Conservation (phyloP, 2,888 invertebrate genomes). For the Archips crataeganus region DNA sequence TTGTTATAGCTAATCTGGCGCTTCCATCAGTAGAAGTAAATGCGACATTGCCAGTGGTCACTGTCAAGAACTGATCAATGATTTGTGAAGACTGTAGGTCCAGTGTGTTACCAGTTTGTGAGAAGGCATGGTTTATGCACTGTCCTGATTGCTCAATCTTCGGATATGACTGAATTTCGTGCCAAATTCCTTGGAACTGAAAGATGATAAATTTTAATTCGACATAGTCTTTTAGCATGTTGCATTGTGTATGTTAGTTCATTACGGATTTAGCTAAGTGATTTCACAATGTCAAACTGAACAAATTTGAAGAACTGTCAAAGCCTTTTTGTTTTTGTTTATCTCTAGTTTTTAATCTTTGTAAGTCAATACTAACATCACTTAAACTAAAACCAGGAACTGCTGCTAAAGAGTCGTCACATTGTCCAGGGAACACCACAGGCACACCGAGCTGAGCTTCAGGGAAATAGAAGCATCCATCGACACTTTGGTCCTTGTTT, state of each 20-base stretch:
- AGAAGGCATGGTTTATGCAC: slow-evolving; percentile 64
- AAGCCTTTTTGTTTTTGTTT: too few relatives aligned
- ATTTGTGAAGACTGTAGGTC: slow-evolving; percentile 59
- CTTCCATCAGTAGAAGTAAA: slow-evolving; percentile 54
- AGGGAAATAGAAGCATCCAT: slow-evolving; percentile 72
- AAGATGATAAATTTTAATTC: slow-evolving; percentile 32
- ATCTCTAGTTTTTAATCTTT: neutral
- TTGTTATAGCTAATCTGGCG: slow-evolving; percentile 60
- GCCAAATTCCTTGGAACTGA: slow-evolving; percentile 68
- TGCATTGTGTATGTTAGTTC: too few relatives aligned
- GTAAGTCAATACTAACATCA: slow-evolving; percentile 49
- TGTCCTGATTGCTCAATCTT: slow-evolving; percentile 61
- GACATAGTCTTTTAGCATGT: too few relatives aligned
- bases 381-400: slow-evolving; percentile 55
- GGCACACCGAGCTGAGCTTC: slow-evolving; percentile 58
- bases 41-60: slow-evolving; percentile 51
- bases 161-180: slow-evolving; percentile 68
- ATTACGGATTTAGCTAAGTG: too few relatives aligned
- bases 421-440: slow-evolving; percentile 68
- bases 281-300: too few relatives aligned
- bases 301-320: too few relatives aligned
- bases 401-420: slow-evolving; percentile 57
- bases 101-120: slow-evolving; percentile 49
- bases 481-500: slow-evolving; percentile 56
- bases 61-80: slow-evolving; percentile 51